A percentile compares a stretch with the other conserved stretches of the same genome.
Conservation (phyloP, 2,888 invertebrate genomes). For the Rhingia campestris region DNA sequence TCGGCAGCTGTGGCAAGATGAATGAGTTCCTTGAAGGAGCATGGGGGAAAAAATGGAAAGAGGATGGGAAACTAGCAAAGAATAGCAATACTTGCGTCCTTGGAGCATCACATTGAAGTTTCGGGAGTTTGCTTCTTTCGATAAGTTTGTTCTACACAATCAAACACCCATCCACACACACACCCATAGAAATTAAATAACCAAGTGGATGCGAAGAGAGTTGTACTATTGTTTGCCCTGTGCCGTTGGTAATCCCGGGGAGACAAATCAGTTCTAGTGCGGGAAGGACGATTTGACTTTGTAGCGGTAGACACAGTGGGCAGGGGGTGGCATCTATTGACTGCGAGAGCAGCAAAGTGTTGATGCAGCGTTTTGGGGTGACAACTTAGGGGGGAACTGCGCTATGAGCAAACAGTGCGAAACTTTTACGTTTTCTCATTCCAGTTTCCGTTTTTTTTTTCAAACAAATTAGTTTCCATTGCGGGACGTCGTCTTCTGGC, state of each 20-base stretch:
- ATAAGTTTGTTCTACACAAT: slow-evolving; percentile 45
- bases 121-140: slow-evolving; percentile 34
- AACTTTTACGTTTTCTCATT: slow-evolving; percentile 32
- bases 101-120: slow-evolving; percentile 35
- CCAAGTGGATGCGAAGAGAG: background rate
- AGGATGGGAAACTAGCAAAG: too few relatives aligned
- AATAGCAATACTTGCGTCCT: slow-evolving; percentile 11
- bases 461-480: slow-evolving; percentile 50
- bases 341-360: slow-evolving; percentile 35
- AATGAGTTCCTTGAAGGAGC: slow-evolving; percentile 37
- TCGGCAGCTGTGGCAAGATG: slow-evolving; percentile 56
- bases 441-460: slow-evolving; percentile 1
- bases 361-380: slow-evolving; percentile 54
- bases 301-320: slow-evolving; percentile 3
- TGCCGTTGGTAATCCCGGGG: slow-evolving; percentile 25
- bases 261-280: slow-evolving; percentile 42
- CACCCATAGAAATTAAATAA: slow-evolving; percentile 15
- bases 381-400: slow-evolving; percentile 24
- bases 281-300: slow-evolving; percentile 10
- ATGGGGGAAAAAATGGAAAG: background rate
- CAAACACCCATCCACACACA: too few relatives aligned
- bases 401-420: slow-evolving; percentile 21
- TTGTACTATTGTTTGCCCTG: too few relatives aligned
- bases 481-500: slow-evolving; percentile 10
- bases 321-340: background rate